These are phyloP conservation scores for Mustela lutreola DNA, from an alignment of 2,113 vertebrate genomes.

Conservation along the genomic window DNA sequence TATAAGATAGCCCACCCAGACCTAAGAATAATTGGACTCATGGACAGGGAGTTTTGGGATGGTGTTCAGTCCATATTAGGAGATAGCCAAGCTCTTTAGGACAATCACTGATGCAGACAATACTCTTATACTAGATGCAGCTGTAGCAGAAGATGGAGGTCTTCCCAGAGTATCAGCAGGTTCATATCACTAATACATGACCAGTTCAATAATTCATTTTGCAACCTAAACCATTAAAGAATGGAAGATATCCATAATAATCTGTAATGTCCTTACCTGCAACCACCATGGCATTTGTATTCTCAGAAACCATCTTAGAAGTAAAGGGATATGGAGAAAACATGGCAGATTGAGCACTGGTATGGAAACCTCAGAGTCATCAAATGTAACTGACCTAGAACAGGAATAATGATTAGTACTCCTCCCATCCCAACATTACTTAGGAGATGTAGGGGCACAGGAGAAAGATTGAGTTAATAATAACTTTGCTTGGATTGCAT, in stretches of 20 bases:
- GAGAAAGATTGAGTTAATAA: not conserved
- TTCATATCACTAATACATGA: not conserved
- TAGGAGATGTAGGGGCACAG: not conserved
- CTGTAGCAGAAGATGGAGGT: not conserved
- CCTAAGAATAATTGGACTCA: not conserved
- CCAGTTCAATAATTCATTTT: not conserved
- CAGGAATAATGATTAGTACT: not conserved
- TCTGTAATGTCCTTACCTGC: not conserved
- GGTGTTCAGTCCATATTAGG: not conserved
- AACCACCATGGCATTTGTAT: not conserved
- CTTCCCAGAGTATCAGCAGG: not conserved
- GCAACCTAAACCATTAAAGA: not conserved
- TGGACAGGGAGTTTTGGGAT: not conserved
- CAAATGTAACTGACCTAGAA: not conserved
- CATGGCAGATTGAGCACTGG: not conserved
- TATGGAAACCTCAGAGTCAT: not conserved
- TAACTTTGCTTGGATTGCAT: not conserved
- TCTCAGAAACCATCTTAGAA: not conserved
- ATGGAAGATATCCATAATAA: not conserved
- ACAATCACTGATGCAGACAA: not conserved
- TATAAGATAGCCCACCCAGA: not conserved
- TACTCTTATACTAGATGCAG: not conserved
- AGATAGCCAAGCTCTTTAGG: not conserved
- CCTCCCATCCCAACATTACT: not conserved
- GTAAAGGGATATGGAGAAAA: not conserved